These are phyloP conservation scores for Chironomus riparius DNA, from an alignment of 2,888 invertebrate genomes.

Conservation along the genomic window DNA sequence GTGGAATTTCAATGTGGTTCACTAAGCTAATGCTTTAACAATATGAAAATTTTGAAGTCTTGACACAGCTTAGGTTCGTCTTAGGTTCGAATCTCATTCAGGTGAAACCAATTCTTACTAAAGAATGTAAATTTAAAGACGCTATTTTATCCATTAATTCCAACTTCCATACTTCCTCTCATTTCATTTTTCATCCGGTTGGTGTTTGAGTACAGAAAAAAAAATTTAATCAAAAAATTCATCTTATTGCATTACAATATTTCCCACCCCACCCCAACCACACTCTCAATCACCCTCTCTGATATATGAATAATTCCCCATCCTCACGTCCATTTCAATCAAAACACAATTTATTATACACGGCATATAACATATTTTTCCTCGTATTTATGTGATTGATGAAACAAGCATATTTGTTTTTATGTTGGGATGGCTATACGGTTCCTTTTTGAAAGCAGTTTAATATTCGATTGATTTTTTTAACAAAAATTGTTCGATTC, in stretches of 20 bases:
- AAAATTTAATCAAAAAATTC: background rate
- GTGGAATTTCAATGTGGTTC: too few species aligned
- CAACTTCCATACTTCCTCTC: too few species aligned
- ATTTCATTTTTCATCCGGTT: too few species aligned
- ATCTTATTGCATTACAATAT: background rate
- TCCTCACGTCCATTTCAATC: slow-evolving; percentile 1
- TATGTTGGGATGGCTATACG: too few species aligned
- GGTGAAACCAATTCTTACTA: too few species aligned
- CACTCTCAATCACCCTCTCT: background rate
- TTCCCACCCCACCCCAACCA: background rate
- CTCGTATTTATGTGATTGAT: background rate
- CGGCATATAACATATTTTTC: background rate
- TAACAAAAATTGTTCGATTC: background rate
- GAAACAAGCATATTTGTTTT: background rate
- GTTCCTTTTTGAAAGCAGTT: background rate
- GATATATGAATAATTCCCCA: background rate
- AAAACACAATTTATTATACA: slow-evolving; percentile 17
- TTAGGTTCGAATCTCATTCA: too few species aligned
- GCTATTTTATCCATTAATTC: too few species aligned
- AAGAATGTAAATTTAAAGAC: too few species aligned
- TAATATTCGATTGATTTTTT: background rate
- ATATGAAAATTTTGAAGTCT: too few species aligned
- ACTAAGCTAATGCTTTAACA: too few species aligned
- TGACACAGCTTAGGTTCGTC: too few species aligned
- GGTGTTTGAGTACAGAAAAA: background rate